Base-by-base conservation (phyloP, 2,888 invertebrate genomes). In the Perithous albicinctus region DNA sequence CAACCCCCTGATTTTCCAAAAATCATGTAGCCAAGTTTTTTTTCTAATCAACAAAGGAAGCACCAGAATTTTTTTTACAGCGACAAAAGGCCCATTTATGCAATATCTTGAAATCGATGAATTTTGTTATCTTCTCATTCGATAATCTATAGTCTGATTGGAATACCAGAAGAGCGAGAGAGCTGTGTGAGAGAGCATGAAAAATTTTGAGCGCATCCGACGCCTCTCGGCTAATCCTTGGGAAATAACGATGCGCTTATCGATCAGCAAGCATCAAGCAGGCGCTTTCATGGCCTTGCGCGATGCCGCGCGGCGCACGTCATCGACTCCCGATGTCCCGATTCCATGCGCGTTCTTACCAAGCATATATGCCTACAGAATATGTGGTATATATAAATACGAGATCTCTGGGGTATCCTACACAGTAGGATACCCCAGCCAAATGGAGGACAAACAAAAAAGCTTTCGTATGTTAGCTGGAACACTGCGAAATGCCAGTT, bases 241-340 rank as follows among this genome's bases (percentile, higher is more conserved):
- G 67, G 32, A 56, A 67, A 67, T 67, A 67, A 67, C 51, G 67
- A 67, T 67, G 67, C 67, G 67, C 67, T 67, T 67, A 67, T 67
- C 67, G 67, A 67, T 67, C 51, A 67, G n/a, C n/a, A n/a, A n/a
- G n/a, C n/a, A n/a, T n/a, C 67, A 15, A 7, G 51, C 15, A 51
- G 51, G 51, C 51, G 51, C 67, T 26, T 2, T 38, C 8, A 67
- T 38, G 51, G 51, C 67, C 67, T 67, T 51, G 67, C 32, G 56
- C 56, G 29, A 56, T 32, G 56, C 32, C 56, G 56, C 56, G 32
- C 32, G 67, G 15, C 56, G 56, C 56, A 15, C 56, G 56, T 56
- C 26, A 56, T 56, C 56, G 56, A 56, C 56, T 56, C 29, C 15
- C 56, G 32, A 29, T 56, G 15, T 15, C 15, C n/a, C 56, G 56